These are phyloP conservation scores for Dione juno DNA, from an alignment of 2,888 invertebrate genomes.

Conservation along the genomic window DNA sequence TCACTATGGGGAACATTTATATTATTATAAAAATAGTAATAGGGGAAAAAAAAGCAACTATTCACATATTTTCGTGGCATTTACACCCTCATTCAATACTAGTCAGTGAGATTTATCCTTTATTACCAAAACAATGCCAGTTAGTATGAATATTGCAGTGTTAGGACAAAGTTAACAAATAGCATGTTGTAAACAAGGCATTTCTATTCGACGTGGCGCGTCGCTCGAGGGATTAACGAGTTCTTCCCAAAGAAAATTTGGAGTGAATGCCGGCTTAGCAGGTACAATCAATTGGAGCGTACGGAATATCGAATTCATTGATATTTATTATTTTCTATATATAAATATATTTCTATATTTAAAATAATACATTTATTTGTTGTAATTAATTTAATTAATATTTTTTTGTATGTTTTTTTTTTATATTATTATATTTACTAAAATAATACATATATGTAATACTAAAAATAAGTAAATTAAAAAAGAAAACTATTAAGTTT, in stretches of 20 bases:
- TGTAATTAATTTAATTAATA: no score
- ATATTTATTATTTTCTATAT: not conserved
- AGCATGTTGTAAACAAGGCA: constrained; percentile 38
- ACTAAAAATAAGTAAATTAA: no score
- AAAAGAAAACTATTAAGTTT: no score
- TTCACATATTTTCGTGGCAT: not conserved
- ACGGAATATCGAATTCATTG: not conserved
- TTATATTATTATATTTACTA: no score
- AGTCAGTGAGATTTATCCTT: not conserved
- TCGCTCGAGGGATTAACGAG: constrained; percentile 38
- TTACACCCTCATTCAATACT: not conserved
- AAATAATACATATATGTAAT: no score
- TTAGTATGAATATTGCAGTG: constrained; percentile 24
- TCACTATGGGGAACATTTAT: no score
- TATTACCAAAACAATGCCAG: not conserved
- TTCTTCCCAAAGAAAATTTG: constrained; percentile 37
- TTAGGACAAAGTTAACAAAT: constrained; percentile 36
- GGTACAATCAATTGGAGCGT: constrained; percentile 28
- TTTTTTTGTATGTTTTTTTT: no score
- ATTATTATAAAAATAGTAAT: no score
- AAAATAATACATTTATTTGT: no score
- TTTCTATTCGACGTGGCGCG: constrained; percentile 38
- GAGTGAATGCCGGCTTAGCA: constrained; percentile 21
- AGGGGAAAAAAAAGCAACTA: no score
- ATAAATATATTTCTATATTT: no score